Percentiles rank a stretch among this genome's conserved stretches.
These are phyloP conservation scores for Pongo abelii DNA, from an alignment of 2,113 vertebrate species.

Conservation along the genomic window DNA sequence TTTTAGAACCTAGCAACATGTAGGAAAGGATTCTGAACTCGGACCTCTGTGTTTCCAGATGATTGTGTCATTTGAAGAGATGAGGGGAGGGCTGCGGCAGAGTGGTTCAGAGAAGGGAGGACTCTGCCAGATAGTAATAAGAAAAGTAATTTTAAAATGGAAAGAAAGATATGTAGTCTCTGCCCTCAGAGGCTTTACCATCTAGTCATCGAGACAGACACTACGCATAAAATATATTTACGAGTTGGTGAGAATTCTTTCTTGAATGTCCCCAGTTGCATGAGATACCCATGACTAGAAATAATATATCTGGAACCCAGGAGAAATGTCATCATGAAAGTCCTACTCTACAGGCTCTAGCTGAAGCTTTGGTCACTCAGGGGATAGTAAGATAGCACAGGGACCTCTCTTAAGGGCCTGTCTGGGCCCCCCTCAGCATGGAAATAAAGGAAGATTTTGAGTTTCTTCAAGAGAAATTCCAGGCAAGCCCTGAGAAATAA, in stretches of 20 bases:
- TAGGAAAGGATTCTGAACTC: not conserved
- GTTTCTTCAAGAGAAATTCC: too few species aligned
- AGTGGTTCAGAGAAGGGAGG: not conserved
- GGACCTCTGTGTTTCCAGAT: not conserved
- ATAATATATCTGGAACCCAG: not conserved
- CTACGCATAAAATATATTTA: not conserved
- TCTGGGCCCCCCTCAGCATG: too few species aligned
- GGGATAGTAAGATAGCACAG: too few species aligned
- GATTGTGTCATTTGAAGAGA: not conserved
- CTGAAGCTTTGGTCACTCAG: not conserved
- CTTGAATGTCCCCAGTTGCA: not conserved
- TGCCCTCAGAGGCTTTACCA: not conserved
- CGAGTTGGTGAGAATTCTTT: not conserved
- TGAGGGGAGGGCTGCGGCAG: not conserved
- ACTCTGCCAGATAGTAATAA: not conserved
- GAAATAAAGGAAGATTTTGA: too few species aligned
- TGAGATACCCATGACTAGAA: not conserved
- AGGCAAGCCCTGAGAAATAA: too few species aligned
- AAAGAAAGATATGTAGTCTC: not conserved
- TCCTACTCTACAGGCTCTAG: not conserved
- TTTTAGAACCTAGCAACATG: not conserved
- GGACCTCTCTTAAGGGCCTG: too few species aligned
- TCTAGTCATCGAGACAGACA: not conserved
- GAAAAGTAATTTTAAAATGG: not conserved
- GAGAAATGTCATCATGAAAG: not conserved